Evolutionary conservation across 2,797 vertebrate species (phyloP).

Genomic region (Natrix natrix): DNA sequence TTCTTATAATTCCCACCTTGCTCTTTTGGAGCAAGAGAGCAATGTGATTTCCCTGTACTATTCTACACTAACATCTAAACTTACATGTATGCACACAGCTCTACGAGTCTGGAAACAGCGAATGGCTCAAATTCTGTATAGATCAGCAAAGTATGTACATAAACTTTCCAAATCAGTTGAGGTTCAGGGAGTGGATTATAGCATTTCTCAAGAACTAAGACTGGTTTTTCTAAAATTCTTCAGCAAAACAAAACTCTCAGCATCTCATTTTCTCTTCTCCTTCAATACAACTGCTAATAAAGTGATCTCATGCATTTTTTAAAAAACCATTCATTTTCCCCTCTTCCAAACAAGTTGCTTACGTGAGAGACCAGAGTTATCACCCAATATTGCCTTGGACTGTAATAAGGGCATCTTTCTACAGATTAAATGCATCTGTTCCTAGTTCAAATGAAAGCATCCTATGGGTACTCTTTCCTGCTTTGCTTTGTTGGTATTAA

Average conservation of each 20-base stretch:
- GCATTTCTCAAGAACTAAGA: background rate
- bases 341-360: background rate
- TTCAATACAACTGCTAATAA: background rate
- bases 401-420: background rate
- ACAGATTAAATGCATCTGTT: background rate
- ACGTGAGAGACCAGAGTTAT: background rate
- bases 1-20: background rate
- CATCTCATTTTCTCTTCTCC: background rate
- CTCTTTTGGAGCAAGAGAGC: background rate
- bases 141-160: background rate
- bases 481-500: background rate
- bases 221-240: background rate
- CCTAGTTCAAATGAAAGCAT: background rate
- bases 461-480: background rate
- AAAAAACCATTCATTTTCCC: background rate
- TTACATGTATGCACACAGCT: background rate
- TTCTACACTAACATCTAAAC: background rate
- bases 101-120: background rate
- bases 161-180: background rate
- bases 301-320: background rate
- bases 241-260: background rate
- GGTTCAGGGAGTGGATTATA: background rate
- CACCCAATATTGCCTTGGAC: background rate
- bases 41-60: background rate
- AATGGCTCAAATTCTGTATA: background rate